phyloP scores from a whole-genome alignment of 2,113 vertebrate genomes.

The Albula goreensis region DNA sequence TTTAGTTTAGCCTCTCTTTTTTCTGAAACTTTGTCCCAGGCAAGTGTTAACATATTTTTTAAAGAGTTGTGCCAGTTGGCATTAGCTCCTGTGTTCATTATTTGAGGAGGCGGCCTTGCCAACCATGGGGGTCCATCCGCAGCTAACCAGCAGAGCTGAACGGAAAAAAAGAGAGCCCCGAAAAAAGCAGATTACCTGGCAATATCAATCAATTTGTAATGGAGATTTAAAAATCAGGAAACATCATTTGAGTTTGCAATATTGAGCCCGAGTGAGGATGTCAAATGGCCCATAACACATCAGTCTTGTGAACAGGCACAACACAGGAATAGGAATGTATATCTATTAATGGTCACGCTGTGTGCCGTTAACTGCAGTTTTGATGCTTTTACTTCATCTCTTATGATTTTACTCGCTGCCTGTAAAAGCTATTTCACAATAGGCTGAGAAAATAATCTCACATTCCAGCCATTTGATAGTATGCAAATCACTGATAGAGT shows the following conservation, averaged over 20 bases:
- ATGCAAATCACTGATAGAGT: conserved; percentile 4
- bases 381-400: not conserved
- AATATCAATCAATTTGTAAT: conserved; percentile 17
- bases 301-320: not conserved
- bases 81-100: not conserved
- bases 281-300: not conserved
- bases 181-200: conserved; percentile 17
- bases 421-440: not conserved
- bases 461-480: not conserved
- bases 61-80: conserved; percentile 13
- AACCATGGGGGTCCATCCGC: not conserved
- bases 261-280: not conserved
- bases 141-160: conserved; percentile 16
- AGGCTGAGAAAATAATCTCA: not conserved
- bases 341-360: not conserved
- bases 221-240: conserved; percentile 11
- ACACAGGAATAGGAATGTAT: not conserved
- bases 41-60: conserved; percentile 24
- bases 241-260: not conserved
- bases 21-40: conserved; percentile 6
- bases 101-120: not conserved
- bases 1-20: not conserved
- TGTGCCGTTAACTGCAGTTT: not conserved
- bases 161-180: not conserved
- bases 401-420: not conserved